These are phyloP conservation scores for Agrochola macilenta DNA, from an alignment of 2,888 invertebrate species.

Conservation along the genomic window DNA sequence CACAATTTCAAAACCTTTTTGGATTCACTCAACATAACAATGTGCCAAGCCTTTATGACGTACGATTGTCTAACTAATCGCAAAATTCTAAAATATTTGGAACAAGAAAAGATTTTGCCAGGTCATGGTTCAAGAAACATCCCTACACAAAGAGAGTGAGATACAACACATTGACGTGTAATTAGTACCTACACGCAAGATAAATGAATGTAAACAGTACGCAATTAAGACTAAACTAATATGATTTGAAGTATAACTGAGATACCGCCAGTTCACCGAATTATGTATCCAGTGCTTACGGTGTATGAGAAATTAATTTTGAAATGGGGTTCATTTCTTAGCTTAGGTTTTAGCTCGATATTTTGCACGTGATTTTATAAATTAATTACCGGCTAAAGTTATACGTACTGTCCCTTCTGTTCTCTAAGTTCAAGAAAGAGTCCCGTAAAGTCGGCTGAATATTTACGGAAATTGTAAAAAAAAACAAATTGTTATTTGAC, in stretches of 20 bases:
- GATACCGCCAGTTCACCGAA: neutral
- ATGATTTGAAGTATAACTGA: slow-evolving; percentile 13
- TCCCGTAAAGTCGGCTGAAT: neutral
- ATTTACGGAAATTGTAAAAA: neutral
- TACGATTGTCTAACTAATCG: neutral
- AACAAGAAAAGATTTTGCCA: neutral
- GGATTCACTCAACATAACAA: neutral
- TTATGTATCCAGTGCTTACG: neutral
- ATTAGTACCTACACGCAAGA: neutral
- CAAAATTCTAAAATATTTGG: neutral
- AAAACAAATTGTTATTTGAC: neutral
- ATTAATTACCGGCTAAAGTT: too few species aligned
- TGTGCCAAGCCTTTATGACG: too few species aligned
- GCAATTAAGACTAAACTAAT: slow-evolving; percentile 22
- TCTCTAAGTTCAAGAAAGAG: neutral
- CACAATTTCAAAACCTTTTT: neutral
- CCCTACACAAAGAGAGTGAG: neutral
- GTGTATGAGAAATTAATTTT: slow-evolving; percentile 5
- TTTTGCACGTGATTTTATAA: neutral
- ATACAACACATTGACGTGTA: neutral
- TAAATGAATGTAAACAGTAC: slow-evolving; percentile 19
- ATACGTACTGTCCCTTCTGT: neutral
- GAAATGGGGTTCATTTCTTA: neutral
- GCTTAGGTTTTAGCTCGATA: neutral
- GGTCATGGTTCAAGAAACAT: neutral